phyloP scores from a whole-genome alignment of 2,797 vertebrate species.

The Gallinago nigripennis region DNA sequence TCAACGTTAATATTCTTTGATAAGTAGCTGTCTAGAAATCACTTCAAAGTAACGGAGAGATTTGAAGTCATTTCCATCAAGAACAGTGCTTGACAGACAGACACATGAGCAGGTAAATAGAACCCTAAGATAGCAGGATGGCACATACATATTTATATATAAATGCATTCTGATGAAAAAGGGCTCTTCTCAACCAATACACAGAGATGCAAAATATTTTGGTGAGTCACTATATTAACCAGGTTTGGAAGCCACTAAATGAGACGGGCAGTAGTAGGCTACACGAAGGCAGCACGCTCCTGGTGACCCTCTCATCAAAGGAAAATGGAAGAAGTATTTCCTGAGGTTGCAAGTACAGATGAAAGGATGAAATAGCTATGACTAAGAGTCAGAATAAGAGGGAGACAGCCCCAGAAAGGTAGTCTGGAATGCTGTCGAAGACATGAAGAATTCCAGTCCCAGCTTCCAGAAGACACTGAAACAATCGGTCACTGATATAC shows the following conservation, averaged over 20 bases:
- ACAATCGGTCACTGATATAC: background rate
- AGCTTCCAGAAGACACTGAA: background rate
- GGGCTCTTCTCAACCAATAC: background rate
- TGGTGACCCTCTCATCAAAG: background rate
- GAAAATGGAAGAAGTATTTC: background rate
- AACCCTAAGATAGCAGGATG: slow-evolving; percentile 37
- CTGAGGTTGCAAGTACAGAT: background rate
- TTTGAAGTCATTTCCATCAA: slow-evolving; percentile 36
- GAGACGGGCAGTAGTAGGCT: background rate
- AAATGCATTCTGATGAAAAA: slow-evolving; percentile 26
- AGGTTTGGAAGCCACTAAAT: background rate
- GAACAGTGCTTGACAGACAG: slow-evolving; percentile 54
- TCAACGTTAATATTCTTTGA: slow-evolving; percentile 47
- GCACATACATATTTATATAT: slow-evolving; percentile 60
- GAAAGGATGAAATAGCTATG: background rate
- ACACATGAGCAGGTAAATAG: slow-evolving; percentile 50
- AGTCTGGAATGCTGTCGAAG: background rate
- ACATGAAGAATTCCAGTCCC: background rate
- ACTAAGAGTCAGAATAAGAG: background rate
- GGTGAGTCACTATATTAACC: background rate
- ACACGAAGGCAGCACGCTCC: background rate
- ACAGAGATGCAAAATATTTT: slow-evolving; percentile 4
- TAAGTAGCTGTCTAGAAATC: slow-evolving; percentile 62
- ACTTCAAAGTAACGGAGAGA: slow-evolving; percentile 41
- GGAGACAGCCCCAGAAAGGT: background rate